Conservation (phyloP, 2,888 invertebrate species). For the Parasteatoda lunata region DNA sequence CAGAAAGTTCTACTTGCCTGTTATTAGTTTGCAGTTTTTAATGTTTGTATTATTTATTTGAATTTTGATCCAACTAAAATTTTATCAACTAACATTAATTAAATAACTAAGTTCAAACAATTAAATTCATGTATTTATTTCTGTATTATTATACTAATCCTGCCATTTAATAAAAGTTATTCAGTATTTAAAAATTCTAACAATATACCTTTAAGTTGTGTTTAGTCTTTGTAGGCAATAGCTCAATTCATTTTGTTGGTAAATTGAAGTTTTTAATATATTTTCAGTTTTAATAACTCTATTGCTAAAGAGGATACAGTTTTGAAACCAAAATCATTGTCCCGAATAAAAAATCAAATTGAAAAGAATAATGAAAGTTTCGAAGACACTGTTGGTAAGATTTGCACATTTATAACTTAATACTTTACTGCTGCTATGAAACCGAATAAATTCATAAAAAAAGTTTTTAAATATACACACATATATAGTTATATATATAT, state of each 20-base stretch:
- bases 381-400: neutral
- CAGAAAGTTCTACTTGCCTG: too few relatives aligned
- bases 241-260: neutral
- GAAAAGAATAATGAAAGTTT: slow-evolving; percentile 6
- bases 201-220: neutral
- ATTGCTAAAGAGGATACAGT: slow-evolving; percentile 29
- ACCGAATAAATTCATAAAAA: slow-evolving; percentile 2
- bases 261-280: neutral
- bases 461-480: neutral
- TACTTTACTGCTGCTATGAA: neutral
- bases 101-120: too few relatives aligned
- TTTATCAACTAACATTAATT: too few relatives aligned
- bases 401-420: neutral
- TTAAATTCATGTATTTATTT: too few relatives aligned
- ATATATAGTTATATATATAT: neutral
- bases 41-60: too few relatives aligned
- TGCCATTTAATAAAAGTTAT: neutral
- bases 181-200: neutral
- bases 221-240: neutral
- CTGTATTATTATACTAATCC: too few relatives aligned
- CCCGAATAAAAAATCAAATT: slow-evolving; percentile 23
- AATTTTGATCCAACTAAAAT: too few relatives aligned
- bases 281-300: neutral
- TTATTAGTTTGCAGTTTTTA: too few relatives aligned
- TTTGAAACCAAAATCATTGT: slow-evolving; percentile 56